Evolutionary conservation across 2,888 invertebrate species (phyloP).

Genomic region (Nephrotoma flavescens): DNA sequence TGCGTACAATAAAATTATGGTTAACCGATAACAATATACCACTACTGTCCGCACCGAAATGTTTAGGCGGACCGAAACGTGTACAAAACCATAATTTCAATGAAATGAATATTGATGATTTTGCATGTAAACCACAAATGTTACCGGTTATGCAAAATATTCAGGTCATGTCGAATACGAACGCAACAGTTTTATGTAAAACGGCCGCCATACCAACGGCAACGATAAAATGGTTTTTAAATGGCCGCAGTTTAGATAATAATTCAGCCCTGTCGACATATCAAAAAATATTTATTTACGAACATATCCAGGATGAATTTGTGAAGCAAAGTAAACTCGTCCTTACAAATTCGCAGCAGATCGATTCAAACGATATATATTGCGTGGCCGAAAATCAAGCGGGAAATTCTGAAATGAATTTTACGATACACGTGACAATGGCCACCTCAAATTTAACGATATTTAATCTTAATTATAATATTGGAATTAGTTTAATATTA

Average conservation of each 20-base stretch:
- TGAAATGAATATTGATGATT: conserved; percentile 55
- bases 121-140: conserved; percentile 63
- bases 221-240: conserved; percentile 64
- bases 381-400: conserved; percentile 73
- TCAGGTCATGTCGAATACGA: conserved; percentile 57
- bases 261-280: conserved; percentile 55
- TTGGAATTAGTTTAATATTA: conserved; percentile 58
- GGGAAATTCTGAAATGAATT: conserved; percentile 66
- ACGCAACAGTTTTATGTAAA: conserved; percentile 60
- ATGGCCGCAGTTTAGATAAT: conserved; percentile 54
- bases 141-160: conserved; percentile 51
- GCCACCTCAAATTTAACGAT: conserved; percentile 57
- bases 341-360: conserved; percentile 58
- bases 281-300: conserved; percentile 51
- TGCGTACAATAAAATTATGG: conserved; percentile 61
- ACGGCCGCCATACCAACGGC: conserved; percentile 63
- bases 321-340: conserved; percentile 55
- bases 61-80: conserved; percentile 46
- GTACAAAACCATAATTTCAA: conserved; percentile 51
- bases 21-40: conserved; percentile 30
- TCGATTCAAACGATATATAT: conserved; percentile 60
- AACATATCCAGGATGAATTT: conserved; percentile 42
- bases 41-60: conserved; percentile 53
- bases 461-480: conserved; percentile 60
- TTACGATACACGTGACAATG: conserved; percentile 59